A percentile compares a stretch with the other conserved stretches of the same genome.
These are phyloP conservation scores for Trypoxylon attenuatum DNA, from an alignment of 2,888 invertebrate species.

Conservation along the genomic window DNA sequence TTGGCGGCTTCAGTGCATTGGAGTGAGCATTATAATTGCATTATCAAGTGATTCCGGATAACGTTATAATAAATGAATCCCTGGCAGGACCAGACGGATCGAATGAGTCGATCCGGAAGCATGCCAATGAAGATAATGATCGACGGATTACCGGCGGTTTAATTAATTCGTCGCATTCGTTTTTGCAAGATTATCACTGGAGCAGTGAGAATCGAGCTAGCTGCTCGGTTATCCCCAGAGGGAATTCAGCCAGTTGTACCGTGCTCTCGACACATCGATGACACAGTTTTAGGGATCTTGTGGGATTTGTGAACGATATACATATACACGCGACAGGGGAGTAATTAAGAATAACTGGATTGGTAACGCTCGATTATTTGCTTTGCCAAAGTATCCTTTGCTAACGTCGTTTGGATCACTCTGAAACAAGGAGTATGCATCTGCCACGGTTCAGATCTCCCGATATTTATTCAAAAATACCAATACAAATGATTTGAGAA, in stretches of 20 bases:
- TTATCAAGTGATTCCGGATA: no score
- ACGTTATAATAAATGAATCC: no score
- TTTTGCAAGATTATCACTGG: constrained; percentile 33
- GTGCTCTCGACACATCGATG: constrained; percentile 5
- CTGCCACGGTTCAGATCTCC: no score
- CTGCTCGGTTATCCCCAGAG: constrained; percentile 36
- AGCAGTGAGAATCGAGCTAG: constrained; percentile 17
- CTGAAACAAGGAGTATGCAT: background rate
- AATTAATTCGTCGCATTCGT: constrained; percentile 45
- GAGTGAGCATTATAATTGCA: no score
- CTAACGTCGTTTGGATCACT: background rate
- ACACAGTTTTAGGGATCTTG: constrained; percentile 28
- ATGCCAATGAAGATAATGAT: constrained; percentile 39
- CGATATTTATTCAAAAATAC: no score
- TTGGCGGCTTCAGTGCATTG: no score
- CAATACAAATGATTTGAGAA: no score
- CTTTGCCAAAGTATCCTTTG: background rate
- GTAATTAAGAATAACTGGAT: constrained; percentile 6
- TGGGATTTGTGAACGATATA: background rate
- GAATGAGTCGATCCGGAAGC: no score
- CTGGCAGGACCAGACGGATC: no score
- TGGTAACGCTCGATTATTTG: background rate
- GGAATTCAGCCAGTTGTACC: constrained; percentile 21
- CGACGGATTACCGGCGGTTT: constrained; percentile 42
- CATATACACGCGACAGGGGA: background rate